Base-by-base conservation (phyloP, 1,140 invertebrate species). In the Lithobius niger region DNA sequence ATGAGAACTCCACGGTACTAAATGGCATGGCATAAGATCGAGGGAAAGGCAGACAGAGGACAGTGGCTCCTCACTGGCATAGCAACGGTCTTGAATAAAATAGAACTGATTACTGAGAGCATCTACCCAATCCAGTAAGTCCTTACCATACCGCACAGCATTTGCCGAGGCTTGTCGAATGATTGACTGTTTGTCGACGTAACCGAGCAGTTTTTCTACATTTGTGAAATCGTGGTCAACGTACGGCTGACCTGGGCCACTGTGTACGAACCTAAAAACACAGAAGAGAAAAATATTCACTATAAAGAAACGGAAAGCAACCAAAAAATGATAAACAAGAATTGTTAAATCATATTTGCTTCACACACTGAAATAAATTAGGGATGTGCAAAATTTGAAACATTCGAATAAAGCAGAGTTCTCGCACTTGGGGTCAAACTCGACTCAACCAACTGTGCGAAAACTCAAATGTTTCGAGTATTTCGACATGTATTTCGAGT, bases 1-100 rank as follows among this genome's bases (percentile, higher is more conserved):
- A 59, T 82, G 66, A 1, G 90, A 91, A 72, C 91, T 96, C 93
- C 93, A 97, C 16, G 74, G 65, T 3, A 83, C 85, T 40, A 73
- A 68, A 50, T 71, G 67, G 70, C 91, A 97, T 27, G 65, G 56
- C 24, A 66, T 59, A 21, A 75, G 22, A 4, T 60, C 50, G 2
- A 59, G 48, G 57, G 47, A 55, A 19, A 59, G 53, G 58, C 61
- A 66, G 22, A 36, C 47, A 19, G 57, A 52, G 15, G 43, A 45
- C 24, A 51, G 21, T 24, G 16, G n/a, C 42, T 44, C 21, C 13
- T 43, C 21, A 45, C 27, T 52, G 16, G 40, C 55, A 49, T 45
- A 44, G 69, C 84, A 86, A 15, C 76, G 76, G 59, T 79, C 77
- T 54, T 79, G 72, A 52, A 86, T 73, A 60, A 75, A 76, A 67